Evolutionary conservation across 2,888 invertebrate genomes (phyloP).

Genomic region (Psylliodes chrysocephalus): DNA sequence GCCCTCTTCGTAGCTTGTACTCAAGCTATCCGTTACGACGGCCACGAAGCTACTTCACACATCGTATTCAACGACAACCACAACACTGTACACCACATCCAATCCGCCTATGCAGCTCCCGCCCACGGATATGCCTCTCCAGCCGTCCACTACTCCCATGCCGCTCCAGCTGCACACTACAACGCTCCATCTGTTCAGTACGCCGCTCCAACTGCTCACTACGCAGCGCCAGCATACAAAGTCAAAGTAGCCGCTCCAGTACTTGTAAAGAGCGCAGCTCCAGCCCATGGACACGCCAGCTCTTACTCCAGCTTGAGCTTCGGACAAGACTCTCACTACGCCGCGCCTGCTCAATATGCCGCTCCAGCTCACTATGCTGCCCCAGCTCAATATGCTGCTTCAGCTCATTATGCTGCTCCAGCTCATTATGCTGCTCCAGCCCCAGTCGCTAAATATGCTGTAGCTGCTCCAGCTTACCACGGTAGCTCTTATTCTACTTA

Average conservation of each 20-base stretch:
- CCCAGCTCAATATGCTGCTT: conserved; percentile 25
- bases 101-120: conserved; percentile 35
- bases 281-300: conserved; percentile 16
- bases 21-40: conserved; percentile 56
- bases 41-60: conserved; percentile 46
- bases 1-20: conserved; percentile 61
- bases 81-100: conserved; percentile 45
- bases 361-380: conserved; percentile 23
- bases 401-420: conserved; percentile 31
- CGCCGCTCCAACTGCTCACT: conserved; percentile 28
- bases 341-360: conserved; percentile 16
- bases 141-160: conserved; percentile 17
- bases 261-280: background rate
- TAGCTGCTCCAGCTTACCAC: conserved; percentile 33
- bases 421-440: conserved; percentile 22
- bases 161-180: conserved; percentile 36
- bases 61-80: conserved; percentile 49
- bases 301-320: conserved; percentile 31
- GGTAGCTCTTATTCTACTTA: conserved; percentile 13
- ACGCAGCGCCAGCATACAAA: conserved; percentile 23
- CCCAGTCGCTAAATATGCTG: conserved; percentile 22
- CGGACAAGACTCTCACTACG: conserved; percentile 16
- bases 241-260: conserved; percentile 36
- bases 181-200: conserved; percentile 29
- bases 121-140: conserved; percentile 33